Conservation (phyloP, 37 sponge, comb jelly and placozoan genomes). For the Agelas oroides region DNA sequence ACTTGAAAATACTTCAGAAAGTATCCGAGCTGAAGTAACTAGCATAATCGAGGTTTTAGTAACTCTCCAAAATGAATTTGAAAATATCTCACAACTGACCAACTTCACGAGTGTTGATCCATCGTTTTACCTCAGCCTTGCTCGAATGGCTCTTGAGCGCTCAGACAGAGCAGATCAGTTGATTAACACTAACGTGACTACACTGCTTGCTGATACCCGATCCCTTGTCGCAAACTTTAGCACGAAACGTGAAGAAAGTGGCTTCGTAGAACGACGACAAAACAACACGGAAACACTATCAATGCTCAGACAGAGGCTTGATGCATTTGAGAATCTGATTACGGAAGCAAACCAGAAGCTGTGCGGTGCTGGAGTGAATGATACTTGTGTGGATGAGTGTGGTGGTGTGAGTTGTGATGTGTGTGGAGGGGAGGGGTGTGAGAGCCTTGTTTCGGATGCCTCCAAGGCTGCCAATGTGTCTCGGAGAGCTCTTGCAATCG, state of each 20-base stretch:
- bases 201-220: not conserved
- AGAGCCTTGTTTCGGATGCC: not conserved
- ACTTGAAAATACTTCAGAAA: not conserved
- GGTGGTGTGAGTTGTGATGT: conserved; percentile 35
- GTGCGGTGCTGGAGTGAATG: conserved; percentile 22
- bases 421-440: conserved; percentile 40
- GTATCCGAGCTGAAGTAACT: not conserved
- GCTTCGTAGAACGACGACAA: not conserved
- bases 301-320: not conserved
- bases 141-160: not conserved
- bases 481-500: not conserved
- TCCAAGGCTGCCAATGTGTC: not conserved
- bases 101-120: not conserved
- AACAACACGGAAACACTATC: not conserved
- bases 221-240: not conserved
- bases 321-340: not conserved
- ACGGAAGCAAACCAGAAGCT: not conserved
- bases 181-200: conserved; percentile 2
- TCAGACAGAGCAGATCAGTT: conserved; percentile 4
- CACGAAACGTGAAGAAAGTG: not conserved
- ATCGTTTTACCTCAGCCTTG: not conserved
- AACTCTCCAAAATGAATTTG: not conserved
- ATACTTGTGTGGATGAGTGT: conserved; percentile 33
- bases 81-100: not conserved
- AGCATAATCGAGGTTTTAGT: not conserved